Percentiles rank a stretch among this genome's conserved stretches.
phyloP scores from a whole-genome alignment of 2,888 invertebrate species.

The Melinaea marsaeus region DNA sequence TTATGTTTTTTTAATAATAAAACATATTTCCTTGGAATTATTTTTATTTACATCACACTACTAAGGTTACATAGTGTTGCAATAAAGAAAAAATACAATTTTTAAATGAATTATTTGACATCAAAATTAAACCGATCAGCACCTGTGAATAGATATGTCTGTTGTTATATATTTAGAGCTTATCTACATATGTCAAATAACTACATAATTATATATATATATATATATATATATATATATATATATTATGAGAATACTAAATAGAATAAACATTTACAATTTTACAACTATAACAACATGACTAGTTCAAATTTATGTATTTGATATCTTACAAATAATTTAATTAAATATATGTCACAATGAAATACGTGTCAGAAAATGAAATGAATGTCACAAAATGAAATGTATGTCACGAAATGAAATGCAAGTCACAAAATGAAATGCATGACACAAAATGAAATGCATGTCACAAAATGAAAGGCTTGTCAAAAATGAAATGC shows the following conservation, averaged over 20 bases:
- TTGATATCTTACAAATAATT: constrained; percentile 4
- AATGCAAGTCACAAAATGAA: too few species aligned
- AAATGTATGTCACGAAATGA: too few species aligned
- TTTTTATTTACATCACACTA: constrained; percentile 13
- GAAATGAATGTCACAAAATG: too few species aligned
- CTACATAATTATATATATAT: constrained; percentile 25
- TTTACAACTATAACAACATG: constrained; percentile 28
- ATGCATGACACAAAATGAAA: too few species aligned
- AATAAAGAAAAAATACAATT: not conserved
- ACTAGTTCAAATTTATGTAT: constrained; percentile 26
- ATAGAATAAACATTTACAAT: constrained; percentile 30
- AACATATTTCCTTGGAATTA: not conserved
- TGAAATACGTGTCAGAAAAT: too few species aligned
- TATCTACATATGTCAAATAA: constrained; percentile 11
- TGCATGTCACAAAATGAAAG: too few species aligned
- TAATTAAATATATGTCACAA: not conserved
- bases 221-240: constrained; percentile 25
- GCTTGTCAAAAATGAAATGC: too few species aligned
- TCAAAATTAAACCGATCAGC: constrained; percentile 22
- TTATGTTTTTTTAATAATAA: not conserved
- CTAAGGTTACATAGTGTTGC: constrained; percentile 1
- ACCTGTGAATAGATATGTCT: constrained; percentile 26
- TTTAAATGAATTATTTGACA: not conserved
- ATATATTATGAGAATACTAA: constrained; percentile 21
- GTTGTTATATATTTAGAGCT: constrained; percentile 16